These are phyloP conservation scores for Panopea generosa DNA, from an alignment of 2,888 invertebrate genomes.

Conservation along the genomic window DNA sequence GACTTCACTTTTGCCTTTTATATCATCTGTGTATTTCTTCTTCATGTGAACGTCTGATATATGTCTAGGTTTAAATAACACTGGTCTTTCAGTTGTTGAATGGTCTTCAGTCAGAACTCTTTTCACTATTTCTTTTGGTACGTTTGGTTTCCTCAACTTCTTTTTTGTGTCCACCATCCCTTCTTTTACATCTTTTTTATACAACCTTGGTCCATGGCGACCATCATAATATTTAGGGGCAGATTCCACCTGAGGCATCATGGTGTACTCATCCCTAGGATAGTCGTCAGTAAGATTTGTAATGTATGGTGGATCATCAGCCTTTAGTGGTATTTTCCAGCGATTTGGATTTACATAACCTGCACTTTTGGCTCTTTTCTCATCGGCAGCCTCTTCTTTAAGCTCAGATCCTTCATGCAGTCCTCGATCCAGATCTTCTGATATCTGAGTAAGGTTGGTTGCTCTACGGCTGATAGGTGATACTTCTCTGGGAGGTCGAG, in stretches of 20 bases:
- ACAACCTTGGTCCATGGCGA: constrained; percentile 61
- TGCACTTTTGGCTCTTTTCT: constrained; percentile 52
- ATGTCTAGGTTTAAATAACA: constrained; percentile 81
- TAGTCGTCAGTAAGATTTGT: constrained; percentile 81
- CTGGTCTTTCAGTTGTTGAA: constrained; percentile 72
- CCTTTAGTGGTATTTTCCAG: constrained; percentile 80
- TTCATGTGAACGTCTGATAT: constrained; percentile 80
- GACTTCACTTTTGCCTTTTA: constrained; percentile 73
- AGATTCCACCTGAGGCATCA: constrained; percentile 75
- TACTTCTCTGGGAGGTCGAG: constrained; percentile 19
- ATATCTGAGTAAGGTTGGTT: constrained; percentile 42
- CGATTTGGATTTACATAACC: constrained; percentile 65
- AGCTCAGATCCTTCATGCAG: constrained; percentile 47
- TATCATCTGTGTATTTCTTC: constrained; percentile 76
- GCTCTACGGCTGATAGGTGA: constrained; percentile 51
- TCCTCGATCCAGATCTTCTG: constrained; percentile 45
- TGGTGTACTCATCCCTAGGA: constrained; percentile 83
- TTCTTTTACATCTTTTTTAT: constrained; percentile 60
- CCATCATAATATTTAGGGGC: constrained; percentile 78
- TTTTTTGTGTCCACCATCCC: constrained; percentile 57
- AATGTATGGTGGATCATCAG: constrained; percentile 72
- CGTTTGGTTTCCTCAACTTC: constrained; percentile 70
- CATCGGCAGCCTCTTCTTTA: constrained; percentile 9
- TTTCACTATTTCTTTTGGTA: constrained; percentile 76
- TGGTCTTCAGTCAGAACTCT: constrained; percentile 69